phyloP scores from a whole-genome alignment of 2,888 invertebrate genomes.

The Oligia strigilis region DNA sequence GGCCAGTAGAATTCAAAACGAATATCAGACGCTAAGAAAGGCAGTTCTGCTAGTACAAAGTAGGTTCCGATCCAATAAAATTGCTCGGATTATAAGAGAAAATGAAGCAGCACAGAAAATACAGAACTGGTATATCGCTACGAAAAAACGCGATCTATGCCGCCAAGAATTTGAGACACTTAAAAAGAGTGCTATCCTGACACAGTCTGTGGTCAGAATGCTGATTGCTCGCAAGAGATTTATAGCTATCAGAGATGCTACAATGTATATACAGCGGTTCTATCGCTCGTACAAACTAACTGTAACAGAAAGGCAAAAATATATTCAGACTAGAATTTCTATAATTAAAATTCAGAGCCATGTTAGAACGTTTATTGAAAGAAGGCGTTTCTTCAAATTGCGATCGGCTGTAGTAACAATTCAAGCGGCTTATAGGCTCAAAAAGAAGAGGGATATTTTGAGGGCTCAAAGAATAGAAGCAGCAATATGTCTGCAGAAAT shows the following conservation, averaged over 20 bases:
- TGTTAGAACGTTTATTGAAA: slow-evolving; percentile 75
- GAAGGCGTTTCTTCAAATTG: slow-evolving; percentile 75
- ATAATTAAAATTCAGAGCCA: slow-evolving; percentile 74
- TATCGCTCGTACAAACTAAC: slow-evolving; percentile 80
- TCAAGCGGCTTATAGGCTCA: slow-evolving; percentile 83
- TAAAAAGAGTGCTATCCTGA: slow-evolving; percentile 72
- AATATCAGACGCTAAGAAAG: slow-evolving; percentile 74
- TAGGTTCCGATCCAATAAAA: slow-evolving; percentile 76
- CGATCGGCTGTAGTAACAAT: slow-evolving; percentile 75
- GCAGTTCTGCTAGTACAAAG: slow-evolving; percentile 80
- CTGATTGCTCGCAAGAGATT: slow-evolving; percentile 73
- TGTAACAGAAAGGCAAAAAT: slow-evolving; percentile 69
- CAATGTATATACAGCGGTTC: slow-evolving; percentile 80
- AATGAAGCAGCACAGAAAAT: slow-evolving; percentile 78
- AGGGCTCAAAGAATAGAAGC: slow-evolving; percentile 73
- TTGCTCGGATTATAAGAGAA: slow-evolving; percentile 65
- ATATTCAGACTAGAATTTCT: slow-evolving; percentile 66
- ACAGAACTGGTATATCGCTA: slow-evolving; percentile 82
- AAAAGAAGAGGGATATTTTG: slow-evolving; percentile 67
- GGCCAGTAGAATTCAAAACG: slow-evolving; percentile 69
- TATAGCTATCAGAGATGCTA: slow-evolving; percentile 69
- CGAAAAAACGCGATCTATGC: slow-evolving; percentile 73
- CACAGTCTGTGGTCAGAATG: slow-evolving; percentile 84
- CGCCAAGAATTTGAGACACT: slow-evolving; percentile 74
- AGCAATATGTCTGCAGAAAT: slow-evolving; percentile 81